These are phyloP conservation scores for Drosophila austrosaltans DNA, from an alignment of 2,888 invertebrate species.

Conservation along the genomic window DNA sequence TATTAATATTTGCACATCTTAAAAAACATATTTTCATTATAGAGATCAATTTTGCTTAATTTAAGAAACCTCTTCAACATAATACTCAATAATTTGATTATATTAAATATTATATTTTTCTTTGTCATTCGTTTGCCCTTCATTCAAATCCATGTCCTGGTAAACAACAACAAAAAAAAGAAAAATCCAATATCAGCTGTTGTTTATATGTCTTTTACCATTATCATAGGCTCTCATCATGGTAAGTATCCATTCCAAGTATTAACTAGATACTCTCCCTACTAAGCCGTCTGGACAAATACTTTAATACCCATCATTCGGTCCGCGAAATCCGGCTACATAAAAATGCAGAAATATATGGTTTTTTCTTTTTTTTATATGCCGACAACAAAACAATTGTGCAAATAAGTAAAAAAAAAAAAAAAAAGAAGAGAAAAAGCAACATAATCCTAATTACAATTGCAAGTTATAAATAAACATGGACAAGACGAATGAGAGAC, in stretches of 20 bases:
- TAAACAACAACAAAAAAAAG: background rate
- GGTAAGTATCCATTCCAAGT: conserved; percentile 31
- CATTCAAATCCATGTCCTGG: too few relatives aligned
- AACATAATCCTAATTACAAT: conserved; percentile 74
- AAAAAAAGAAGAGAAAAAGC: background rate
- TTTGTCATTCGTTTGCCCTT: background rate
- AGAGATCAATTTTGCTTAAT: too few relatives aligned
- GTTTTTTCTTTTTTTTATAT: conserved; percentile 57
- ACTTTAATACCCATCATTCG: conserved; percentile 64
- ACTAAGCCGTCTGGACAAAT: conserved; percentile 71
- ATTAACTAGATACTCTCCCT: conserved; percentile 39
- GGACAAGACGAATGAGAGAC: conserved; percentile 50
- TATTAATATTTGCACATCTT: too few relatives aligned
- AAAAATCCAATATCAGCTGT: conserved; percentile 23
- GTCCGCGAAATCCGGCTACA: conserved; percentile 39
- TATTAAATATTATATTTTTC: background rate
- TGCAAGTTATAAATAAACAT: conserved; percentile 78
- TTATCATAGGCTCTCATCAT: conserved; percentile 43
- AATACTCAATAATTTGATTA: background rate
- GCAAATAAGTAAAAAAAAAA: conserved; percentile 76
- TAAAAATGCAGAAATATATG: conserved; percentile 73
- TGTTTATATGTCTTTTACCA: conserved; percentile 23
- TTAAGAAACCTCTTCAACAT: background rate
- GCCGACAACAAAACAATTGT: conserved; percentile 54
- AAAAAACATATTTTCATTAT: too few relatives aligned